Percentiles rank a stretch among this genome's conserved stretches.
phyloP scores from a whole-genome alignment of 92 coral and sea anemone species.

The Phymanthus crucifer region DNA sequence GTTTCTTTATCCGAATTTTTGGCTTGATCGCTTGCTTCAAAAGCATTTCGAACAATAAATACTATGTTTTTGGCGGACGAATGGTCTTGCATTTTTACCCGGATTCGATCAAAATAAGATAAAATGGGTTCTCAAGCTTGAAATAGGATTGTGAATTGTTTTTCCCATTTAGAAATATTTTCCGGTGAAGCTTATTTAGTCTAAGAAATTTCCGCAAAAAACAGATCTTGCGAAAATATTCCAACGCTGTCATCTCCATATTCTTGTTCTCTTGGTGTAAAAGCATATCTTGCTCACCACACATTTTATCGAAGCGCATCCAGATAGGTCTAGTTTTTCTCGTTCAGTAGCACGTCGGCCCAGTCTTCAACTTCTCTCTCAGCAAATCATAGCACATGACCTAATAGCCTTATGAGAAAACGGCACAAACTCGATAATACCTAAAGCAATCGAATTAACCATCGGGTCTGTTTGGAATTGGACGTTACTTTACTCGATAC shows the following conservation, averaged over 20 bases:
- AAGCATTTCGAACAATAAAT: too few species aligned
- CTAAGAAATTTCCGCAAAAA: too few species aligned
- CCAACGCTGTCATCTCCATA: background rate
- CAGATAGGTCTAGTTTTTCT: background rate
- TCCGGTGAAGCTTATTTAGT: too few species aligned
- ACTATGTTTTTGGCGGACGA: too few species aligned
- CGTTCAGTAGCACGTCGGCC: background rate
- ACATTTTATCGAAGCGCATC: background rate
- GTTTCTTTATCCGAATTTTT: background rate
- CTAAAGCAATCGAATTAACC: constrained; percentile 17
- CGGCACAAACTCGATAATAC: constrained; percentile 15
- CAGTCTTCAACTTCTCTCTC: background rate
- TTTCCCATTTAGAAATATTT: too few species aligned
- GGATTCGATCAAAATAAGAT: too few species aligned
- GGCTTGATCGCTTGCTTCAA: too few species aligned
- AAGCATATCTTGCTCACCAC: background rate
- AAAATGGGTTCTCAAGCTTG: too few species aligned
- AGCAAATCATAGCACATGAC: constrained; percentile 2
- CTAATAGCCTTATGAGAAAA: constrained; percentile 22
- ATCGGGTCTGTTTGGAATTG: background rate
- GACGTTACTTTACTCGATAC: background rate
- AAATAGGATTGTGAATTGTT: too few species aligned
- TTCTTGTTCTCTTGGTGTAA: background rate
- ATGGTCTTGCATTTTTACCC: too few species aligned
- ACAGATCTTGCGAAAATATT: background rate